phyloP scores from a whole-genome alignment of 1,140 invertebrate species.

The Plectus sambesii region DNA sequence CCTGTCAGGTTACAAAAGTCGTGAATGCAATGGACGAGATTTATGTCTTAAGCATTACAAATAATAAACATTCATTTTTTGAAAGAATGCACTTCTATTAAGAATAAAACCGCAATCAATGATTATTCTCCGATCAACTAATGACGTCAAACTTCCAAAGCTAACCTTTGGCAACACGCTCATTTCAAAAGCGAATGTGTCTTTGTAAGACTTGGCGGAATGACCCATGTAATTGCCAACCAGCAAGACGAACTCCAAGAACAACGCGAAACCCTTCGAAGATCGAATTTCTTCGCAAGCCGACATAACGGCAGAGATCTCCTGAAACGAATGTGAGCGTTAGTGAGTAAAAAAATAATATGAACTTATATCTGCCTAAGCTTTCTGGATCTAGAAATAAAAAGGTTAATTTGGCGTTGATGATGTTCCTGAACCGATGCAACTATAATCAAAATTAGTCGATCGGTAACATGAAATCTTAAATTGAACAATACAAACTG shows the following conservation, averaged over 20 bases:
- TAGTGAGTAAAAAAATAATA: conserved; percentile 4
- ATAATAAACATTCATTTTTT: no score
- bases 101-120: conserved; percentile 6
- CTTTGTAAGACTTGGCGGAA: conserved; percentile 67
- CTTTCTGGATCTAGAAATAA: no score
- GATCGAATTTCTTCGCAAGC: conserved; percentile 85
- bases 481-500: no score
- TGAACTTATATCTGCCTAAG: not conserved
- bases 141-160: conserved; percentile 16
- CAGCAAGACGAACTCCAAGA: conserved; percentile 75
- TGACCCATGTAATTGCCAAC: conserved; percentile 91
- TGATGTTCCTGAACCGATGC: no score
- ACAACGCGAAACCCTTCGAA: conserved; percentile 75
- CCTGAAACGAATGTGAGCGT: conserved; percentile 49
- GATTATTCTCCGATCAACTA: not conserved
- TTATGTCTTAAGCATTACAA: no score
- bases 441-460: no score
- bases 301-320: conserved; percentile 82
- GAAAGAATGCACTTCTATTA: no score
- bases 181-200: conserved; percentile 87
- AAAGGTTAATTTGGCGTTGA: no score
- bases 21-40: no score
- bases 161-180: conserved; percentile 79
- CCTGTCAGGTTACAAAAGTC: no score
- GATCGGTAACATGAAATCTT: no score